These are phyloP conservation scores for Pelobates cultripes DNA, from an alignment of 2,797 vertebrate species.

Conservation along the genomic window DNA sequence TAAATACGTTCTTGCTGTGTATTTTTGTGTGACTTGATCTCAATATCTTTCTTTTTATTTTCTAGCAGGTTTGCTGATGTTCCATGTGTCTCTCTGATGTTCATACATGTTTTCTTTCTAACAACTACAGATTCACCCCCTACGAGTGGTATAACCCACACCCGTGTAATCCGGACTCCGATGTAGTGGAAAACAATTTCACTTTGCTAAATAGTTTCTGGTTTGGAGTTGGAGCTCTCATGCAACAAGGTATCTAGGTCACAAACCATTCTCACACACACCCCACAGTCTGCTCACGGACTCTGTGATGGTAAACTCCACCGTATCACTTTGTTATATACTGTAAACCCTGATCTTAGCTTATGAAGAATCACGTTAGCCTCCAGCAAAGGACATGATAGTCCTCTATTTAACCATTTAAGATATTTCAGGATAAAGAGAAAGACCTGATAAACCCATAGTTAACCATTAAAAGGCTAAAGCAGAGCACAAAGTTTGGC, in stretches of 20 bases:
- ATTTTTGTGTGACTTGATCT: slow-evolving; percentile 59
- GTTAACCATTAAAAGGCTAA: no score
- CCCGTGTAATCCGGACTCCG: slow-evolving; percentile 98
- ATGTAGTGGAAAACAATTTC: slow-evolving; percentile 99
- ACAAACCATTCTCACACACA: slow-evolving; percentile 87
- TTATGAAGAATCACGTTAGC: background rate
- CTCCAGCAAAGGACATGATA: background rate
- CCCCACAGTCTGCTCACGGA: slow-evolving; percentile 98
- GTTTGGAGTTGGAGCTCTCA: slow-evolving; percentile 99
- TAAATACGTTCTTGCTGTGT: background rate
- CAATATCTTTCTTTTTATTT: slow-evolving; percentile 63
- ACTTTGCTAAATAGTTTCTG: slow-evolving; percentile 99
- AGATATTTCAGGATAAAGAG: no score
- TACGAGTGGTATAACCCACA: slow-evolving; percentile 99
- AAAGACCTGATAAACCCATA: no score
- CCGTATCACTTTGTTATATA: slow-evolving; percentile 59
- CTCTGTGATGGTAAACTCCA: slow-evolving; percentile 76
- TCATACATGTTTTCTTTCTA: slow-evolving; percentile 74
- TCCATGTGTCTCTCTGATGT: slow-evolving; percentile 63
- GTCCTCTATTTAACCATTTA: no score
- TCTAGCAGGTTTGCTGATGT: slow-evolving; percentile 75
- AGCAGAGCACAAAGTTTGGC: no score
- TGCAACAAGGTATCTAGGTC: slow-evolving; percentile 99
- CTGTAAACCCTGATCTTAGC: slow-evolving; percentile 64
- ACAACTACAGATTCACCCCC: slow-evolving; percentile 97